Conservation (phyloP, 2,888 invertebrate species). For the Euclidia mi region DNA sequence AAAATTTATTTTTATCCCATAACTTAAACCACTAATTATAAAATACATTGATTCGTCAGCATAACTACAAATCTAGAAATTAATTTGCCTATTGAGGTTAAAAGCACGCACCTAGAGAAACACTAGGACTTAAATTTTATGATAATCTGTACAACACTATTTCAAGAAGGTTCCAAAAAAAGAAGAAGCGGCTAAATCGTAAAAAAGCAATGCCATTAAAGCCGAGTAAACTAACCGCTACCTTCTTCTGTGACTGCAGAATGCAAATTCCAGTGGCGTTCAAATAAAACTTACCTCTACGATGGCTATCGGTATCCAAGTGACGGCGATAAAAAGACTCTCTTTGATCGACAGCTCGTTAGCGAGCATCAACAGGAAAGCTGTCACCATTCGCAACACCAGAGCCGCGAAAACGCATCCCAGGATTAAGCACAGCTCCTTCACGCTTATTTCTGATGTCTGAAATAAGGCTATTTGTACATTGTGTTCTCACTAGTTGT, state of each 20-base stretch:
- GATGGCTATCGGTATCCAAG: conserved; percentile 85
- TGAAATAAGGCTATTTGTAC: conserved; percentile 46
- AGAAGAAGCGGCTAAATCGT: background rate
- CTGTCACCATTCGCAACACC: conserved; percentile 76
- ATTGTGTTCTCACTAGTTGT: background rate
- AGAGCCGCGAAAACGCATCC: conserved; percentile 78
- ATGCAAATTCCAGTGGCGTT: background rate
- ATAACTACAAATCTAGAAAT: no score
- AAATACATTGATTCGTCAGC: no score
- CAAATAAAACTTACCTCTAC: conserved; percentile 75
- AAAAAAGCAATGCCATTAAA: no score
- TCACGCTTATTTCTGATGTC: conserved; percentile 73
- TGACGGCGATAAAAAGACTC: conserved; percentile 79
- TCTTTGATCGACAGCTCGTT: conserved; percentile 79
- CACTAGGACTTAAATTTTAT: no score
- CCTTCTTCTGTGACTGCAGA: background rate
- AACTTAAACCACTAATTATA: no score
- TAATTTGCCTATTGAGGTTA: no score
- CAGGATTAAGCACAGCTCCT: conserved; percentile 76
- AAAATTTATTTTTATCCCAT: no score
- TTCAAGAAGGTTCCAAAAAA: no score
- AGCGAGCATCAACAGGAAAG: conserved; percentile 79
- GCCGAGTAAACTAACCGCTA: no score
- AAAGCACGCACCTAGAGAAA: no score
- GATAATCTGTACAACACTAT: no score